phyloP scores from a whole-genome alignment of 2,797 vertebrate species.

The Tokudaia muenninki region DNA sequence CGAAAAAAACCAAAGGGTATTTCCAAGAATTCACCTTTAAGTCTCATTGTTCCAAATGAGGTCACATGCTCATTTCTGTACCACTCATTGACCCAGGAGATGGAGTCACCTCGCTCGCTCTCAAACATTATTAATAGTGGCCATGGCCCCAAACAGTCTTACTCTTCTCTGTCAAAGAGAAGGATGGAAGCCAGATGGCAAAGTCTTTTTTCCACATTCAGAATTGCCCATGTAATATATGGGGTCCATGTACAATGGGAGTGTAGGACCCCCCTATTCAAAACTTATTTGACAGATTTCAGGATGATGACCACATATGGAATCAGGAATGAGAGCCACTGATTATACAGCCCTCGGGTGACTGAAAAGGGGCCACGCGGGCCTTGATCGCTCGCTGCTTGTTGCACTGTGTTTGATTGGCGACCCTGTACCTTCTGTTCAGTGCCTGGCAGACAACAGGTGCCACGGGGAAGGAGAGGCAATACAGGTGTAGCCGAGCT shows the following conservation, averaged over 20 bases:
- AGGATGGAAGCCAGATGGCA: not conserved
- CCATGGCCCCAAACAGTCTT: not conserved
- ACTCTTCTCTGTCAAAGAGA: not conserved
- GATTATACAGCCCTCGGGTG: fast-evolving
- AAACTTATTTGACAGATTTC: not conserved
- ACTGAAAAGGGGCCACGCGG: not conserved
- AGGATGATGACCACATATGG: not conserved
- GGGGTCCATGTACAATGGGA: not conserved
- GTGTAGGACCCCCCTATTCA: not conserved
- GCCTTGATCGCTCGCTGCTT: not conserved
- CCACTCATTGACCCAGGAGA: not conserved
- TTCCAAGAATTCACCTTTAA: not conserved
- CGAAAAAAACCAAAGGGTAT: not conserved
- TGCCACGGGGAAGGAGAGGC: not conserved
- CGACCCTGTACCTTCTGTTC: not conserved
- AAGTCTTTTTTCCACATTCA: not conserved
- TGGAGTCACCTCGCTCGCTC: not conserved
- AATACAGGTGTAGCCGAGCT: not conserved
- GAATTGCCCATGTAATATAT: not conserved
- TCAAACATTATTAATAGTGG: not conserved
- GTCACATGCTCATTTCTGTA: not conserved
- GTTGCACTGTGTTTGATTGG: not conserved
- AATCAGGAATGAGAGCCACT: not conserved
- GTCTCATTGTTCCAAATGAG: not conserved
- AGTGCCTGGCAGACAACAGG: not conserved